Evolutionary conservation across 2,888 invertebrate genomes (phyloP).

Genomic region (Temnothorax unifasciatus): DNA sequence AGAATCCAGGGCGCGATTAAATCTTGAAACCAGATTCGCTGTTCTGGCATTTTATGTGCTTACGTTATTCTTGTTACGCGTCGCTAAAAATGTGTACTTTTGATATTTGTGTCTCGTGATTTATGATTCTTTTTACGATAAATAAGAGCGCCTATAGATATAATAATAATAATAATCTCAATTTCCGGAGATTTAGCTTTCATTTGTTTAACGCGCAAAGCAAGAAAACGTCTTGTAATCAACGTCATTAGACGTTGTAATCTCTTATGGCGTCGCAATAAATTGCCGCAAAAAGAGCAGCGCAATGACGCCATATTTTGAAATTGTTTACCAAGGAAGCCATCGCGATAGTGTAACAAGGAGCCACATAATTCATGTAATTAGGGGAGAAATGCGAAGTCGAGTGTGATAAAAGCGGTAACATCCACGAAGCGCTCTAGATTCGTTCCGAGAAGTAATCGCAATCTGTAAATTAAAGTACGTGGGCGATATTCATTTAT

Average conservation of each 20-base stretch:
- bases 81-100: not conserved
- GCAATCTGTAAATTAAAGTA: conserved; percentile 46
- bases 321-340: conserved; percentile 26
- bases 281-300: conserved; percentile 9
- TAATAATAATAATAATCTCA: not conserved
- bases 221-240: not conserved
- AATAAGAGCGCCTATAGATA: not conserved
- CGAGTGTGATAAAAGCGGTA: conserved; percentile 29
- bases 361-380: conserved; percentile 34
- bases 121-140: not conserved
- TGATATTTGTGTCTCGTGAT: not conserved
- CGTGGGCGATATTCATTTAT: conserved; percentile 20
- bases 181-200: not conserved
- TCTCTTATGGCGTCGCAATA: not conserved
- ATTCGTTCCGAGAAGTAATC: not conserved
- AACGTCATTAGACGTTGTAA: not conserved
- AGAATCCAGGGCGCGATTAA: not conserved
- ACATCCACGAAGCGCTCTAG: conserved; percentile 9
- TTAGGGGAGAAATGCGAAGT: conserved; percentile 36
- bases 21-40: not conserved
- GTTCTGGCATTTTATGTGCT: not conserved
- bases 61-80: not conserved
- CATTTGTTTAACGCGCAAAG: not conserved
- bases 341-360: conserved; percentile 9
- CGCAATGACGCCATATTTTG: conserved; percentile 23